Base-by-base conservation (phyloP, 1,140 invertebrate species). In the Meteorus sp. region DNA sequence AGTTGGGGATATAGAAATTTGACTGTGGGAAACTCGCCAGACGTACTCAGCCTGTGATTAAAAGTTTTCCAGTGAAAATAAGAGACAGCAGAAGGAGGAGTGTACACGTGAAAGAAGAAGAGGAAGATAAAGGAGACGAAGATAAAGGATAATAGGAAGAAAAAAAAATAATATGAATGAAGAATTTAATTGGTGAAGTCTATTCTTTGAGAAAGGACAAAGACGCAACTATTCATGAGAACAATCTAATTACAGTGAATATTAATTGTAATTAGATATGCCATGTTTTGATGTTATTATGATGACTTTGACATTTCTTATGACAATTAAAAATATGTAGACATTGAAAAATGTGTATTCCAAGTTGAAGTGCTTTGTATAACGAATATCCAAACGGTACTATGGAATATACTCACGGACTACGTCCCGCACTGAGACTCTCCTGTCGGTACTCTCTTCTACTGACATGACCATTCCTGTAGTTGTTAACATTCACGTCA, bases 341-440 rank as follows among this genome's bases (percentile, higher is more conserved):
- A n/a, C n/a, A n/a, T n/a, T n/a, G n/a, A n/a, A n/a, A n/a, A n/a
- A n/a, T n/a, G n/a, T n/a, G n/a, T n/a, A n/a, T n/a, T n/a, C n/a
- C n/a, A n/a, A n/a, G n/a, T n/a, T n/a, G n/a, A n/a, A n/a, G n/a
- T n/a, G n/a, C n/a, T n/a, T n/a, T n/a, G n/a, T n/a, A n/a, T n/a
- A n/a, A n/a, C n/a, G n/a, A n/a, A n/a, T n/a, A n/a, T n/a, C 23
- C 47, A 57, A 33, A 48, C 44, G 48, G 48, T 37, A 31, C 22
- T 31, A 43, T 33, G 2, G 5, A n/a, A 25, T 56, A 29, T 53
- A 74, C 71, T 71, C 56, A 77, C 75, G 75, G 74, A 55, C 70
- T 77, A 22, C 73, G 63, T 59, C 74, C 75, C 5, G 72, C 75
- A 59, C 75, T 77, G 37, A 76, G 72, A 20, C 75, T 76, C 47